Evolutionary conservation across 2,797 vertebrate genomes (phyloP), one percentile per base, ranked within the genome.

Genomic region (Salarias fasciatus): DNA sequence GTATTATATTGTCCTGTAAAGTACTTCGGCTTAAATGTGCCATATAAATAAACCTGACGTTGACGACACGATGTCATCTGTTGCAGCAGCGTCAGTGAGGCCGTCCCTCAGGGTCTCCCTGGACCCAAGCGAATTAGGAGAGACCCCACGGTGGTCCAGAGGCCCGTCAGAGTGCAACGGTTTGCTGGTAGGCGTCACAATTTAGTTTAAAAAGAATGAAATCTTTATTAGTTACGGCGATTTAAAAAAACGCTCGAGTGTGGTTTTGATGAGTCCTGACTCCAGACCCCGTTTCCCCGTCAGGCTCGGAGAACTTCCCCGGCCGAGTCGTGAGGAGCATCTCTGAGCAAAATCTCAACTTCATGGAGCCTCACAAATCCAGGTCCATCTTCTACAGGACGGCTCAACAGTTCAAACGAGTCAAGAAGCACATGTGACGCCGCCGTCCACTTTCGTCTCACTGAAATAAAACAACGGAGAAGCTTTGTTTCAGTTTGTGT

Each of bases 291-390:
- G 6, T 29, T 71, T 36, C 56, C 13, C 63, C 56, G 15, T 10
- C 76, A 93, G 93, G 81, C 31, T 89, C 88, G 35, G 88, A 92
- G 69, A 89, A 89, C 80, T 82, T 79, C 40, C 85, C 89, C 10
- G 79, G 88, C 36, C 92, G 88, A 79, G 90, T 94, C 8, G 40
- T 93, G 49, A 92, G 92, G 88, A 95, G 89, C 65, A 30, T 93
- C 79, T 95, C 94, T 31, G 95, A 96, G 85, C 94, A 92, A 86
- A 94, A 91, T 38, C 65, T 94, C n/a, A 78, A 71, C 74, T 58
- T 90, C 42, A 54, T 86, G 13, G 86, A 63, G 36, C 67, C 74
- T 54, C 75, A 73, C 11, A 92, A 91, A 63, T 50, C 88, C 31
- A 91, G 69, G 57, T 83, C 90, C 6, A 49, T 88, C 43, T 91